Base-by-base conservation (phyloP, 2,113 vertebrate genomes). In the Solea senegalensis region DNA sequence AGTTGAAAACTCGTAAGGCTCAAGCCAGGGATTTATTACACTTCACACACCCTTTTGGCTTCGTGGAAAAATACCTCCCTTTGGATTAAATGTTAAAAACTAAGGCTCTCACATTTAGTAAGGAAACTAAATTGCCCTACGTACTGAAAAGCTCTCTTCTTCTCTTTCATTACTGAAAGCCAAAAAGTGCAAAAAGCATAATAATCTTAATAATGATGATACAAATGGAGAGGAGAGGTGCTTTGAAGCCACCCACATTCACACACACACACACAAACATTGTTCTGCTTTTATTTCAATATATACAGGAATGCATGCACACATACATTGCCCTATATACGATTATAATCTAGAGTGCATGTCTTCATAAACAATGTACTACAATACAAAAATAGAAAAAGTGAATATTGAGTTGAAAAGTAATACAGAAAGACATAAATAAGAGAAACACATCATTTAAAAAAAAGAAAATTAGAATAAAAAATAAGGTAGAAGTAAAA, bases 71-170 rank as follows among this genome's bases (percentile, higher is more conserved):
- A 92, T 74, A 84, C 63, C 88, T 86, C 75, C 84, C 86, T 91
- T 90, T 87, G 85, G 88, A 91, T 90, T 90, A 89, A 91, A 90
- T 91, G 89, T 90, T 92, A 91, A 93, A 92, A 85, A 90, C 88
- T 87, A 85, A 92, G 86, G 87, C 78, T 15, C 78, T 89, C 86
- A 76, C 72, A 86, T 86, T 89, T 90, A 82, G 77, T 84, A 76
- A 80, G 65, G 83, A 89, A 89, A 91, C 85, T 74, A 85, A 90
- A 92, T 92, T 87, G 92, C 93, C 91, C 83, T 70, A 57, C 34
- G 26, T 82, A 83, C 74, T 86, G 83, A 69, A 66, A 78, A 90
- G 85, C 87, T 55, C 78, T 85, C 60, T 60, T 86, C 62, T 58
- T 61, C 55, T 61, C 52, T 62, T 69, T 69, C 60, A 65, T 69